Evolutionary conservation across 2,797 vertebrate genomes (phyloP).

Genomic region (Sylvia borin): DNA sequence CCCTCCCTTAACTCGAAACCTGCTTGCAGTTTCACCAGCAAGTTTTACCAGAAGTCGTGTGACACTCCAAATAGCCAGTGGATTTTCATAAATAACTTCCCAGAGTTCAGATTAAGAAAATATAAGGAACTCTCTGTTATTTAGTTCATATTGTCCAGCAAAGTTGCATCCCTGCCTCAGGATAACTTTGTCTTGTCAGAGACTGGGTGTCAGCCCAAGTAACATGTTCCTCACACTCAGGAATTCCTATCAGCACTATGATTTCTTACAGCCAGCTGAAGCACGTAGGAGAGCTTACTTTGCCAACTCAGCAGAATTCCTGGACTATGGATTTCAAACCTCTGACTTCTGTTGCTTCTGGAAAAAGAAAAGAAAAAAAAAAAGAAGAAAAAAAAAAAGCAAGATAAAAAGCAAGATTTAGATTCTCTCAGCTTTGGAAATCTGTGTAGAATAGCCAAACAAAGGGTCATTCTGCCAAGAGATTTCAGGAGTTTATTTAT

Average conservation of each 20-base stretch:
- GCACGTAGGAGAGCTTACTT: rapidly evolving
- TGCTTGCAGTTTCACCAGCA: background rate
- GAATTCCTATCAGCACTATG: background rate
- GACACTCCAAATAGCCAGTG: background rate
- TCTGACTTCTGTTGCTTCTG: background rate
- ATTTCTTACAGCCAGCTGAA: background rate
- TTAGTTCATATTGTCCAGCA: background rate
- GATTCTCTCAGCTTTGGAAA: background rate
- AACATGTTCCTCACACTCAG: rapidly evolving
- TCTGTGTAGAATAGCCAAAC: background rate
- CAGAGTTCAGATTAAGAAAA: background rate
- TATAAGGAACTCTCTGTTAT: background rate
- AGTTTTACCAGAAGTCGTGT: background rate
- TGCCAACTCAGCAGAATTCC: background rate
- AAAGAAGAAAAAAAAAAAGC: no score
- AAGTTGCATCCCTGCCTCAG: background rate
- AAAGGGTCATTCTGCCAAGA: background rate
- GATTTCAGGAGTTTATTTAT: background rate
- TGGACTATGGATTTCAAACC: background rate
- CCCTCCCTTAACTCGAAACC: background rate
- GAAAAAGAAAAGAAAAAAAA: no score
- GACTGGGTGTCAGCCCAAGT: background rate
- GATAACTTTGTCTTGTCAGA: background rate
- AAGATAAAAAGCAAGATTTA: background rate
- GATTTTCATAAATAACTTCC: background rate